Evolutionary conservation across 2,888 invertebrate genomes (phyloP).

Genomic region (Malthinus seriepunctatus): DNA sequence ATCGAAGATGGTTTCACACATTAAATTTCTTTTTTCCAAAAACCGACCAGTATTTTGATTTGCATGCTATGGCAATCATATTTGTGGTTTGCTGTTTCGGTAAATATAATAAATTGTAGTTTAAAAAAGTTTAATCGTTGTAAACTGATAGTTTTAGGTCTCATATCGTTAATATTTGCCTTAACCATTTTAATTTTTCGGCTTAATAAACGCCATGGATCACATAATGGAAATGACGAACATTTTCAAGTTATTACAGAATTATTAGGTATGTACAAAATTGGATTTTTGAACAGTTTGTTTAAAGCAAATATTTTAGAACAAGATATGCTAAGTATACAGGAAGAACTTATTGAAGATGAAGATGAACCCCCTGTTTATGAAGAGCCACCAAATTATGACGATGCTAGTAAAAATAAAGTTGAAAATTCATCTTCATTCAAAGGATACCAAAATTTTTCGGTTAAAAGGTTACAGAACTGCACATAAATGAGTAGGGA

Average conservation of each 20-base stretch:
- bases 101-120: constrained; percentile 30
- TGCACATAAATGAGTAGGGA: neutral
- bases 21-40: constrained; percentile 76
- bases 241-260: constrained; percentile 71
- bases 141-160: constrained; percentile 45
- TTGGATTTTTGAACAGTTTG: constrained; percentile 26
- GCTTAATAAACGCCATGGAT: constrained; percentile 64
- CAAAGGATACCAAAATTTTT: neutral
- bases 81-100: constrained; percentile 67
- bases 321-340: constrained; percentile 46
- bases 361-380: constrained; percentile 68
- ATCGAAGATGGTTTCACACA: constrained; percentile 65
- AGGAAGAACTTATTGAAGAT: constrained; percentile 55
- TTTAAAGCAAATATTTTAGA: constrained; percentile 33
- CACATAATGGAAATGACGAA: constrained; percentile 67
- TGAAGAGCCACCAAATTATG: constrained; percentile 73
- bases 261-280: constrained; percentile 56
- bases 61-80: constrained; percentile 67
- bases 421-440: neutral
- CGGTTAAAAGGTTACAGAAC: neutral
- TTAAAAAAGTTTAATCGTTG: constrained; percentile 1
- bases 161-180: constrained; percentile 65
- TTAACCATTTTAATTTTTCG: constrained; percentile 66
- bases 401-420: constrained; percentile 59
- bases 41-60: constrained; percentile 65